Conservation (phyloP, 2,797 vertebrate species). For the Arnoldichthys spilopterus region DNA sequence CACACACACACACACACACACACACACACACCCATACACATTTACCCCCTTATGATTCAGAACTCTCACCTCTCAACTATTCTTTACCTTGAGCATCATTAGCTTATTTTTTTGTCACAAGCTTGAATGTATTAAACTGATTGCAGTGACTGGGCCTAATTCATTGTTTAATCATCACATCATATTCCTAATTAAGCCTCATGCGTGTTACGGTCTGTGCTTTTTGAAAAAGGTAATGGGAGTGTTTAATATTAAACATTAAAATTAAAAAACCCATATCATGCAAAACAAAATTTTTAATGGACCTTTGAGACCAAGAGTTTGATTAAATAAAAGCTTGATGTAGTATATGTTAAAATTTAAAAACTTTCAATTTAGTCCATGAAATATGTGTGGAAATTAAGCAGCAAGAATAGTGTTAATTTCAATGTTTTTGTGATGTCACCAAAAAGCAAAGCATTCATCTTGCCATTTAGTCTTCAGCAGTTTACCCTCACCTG, state of each 20-base stretch:
- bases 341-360: too few species aligned
- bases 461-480: too few species aligned
- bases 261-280: too few species aligned
- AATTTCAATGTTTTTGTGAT: too few species aligned
- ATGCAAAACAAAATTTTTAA: too few species aligned
- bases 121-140: slow-evolving; percentile 5
- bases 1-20: neutral
- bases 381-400: too few species aligned
- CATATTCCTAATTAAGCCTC: neutral
- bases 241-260: neutral
- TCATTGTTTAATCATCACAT: neutral
- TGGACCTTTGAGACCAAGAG: too few species aligned
- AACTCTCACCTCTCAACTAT: slow-evolving; percentile 45
- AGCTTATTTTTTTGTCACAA: slow-evolving; percentile 16
- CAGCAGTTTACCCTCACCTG: too few species aligned
- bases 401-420: too few species aligned
- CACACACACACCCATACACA: slow-evolving; percentile 11
- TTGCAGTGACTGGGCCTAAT: neutral
- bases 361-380: too few species aligned
- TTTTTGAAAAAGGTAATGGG: neutral
- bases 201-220: neutral
- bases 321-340: too few species aligned
- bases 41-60: slow-evolving; percentile 16
- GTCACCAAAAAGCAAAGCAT: too few species aligned
- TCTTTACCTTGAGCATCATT: slow-evolving; percentile 28